Percentiles rank a stretch among this genome's conserved stretches.
Evolutionary conservation across 1,140 invertebrate genomes (phyloP).

Genomic region (Melitaea cinxia): DNA sequence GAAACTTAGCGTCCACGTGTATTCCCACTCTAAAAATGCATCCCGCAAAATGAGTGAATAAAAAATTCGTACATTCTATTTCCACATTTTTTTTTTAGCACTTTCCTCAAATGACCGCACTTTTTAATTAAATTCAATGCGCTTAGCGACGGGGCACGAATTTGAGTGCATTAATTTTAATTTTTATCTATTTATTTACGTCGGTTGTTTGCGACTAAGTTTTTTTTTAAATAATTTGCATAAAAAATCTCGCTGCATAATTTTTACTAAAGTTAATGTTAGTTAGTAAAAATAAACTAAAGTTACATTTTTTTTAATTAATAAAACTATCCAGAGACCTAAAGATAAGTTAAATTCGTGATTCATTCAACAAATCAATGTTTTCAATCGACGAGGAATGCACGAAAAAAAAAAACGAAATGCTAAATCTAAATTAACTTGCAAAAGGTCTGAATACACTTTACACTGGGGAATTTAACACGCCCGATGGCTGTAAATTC

Average conservation of each 20-base stretch:
- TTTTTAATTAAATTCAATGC: constrained; percentile 34
- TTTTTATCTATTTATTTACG: constrained; percentile 17
- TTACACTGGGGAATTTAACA: constrained; percentile 24
- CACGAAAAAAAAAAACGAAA: constrained; percentile 7
- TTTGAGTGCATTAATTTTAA: constrained; percentile 25
- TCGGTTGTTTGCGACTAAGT: constrained; percentile 19
- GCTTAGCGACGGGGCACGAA: constrained; percentile 25
- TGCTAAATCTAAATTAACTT: constrained; percentile 28
- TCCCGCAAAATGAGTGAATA: constrained; percentile 7
- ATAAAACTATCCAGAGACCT: background rate
- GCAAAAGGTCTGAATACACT: constrained; percentile 20
- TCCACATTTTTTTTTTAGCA: constrained; percentile 17
- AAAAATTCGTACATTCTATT: constrained; percentile 26
- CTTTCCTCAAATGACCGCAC: constrained; percentile 21
- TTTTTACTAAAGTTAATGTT: background rate
- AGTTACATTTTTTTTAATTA: background rate
- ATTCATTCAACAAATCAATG: background rate
- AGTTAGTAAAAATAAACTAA: background rate
- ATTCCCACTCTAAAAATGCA: constrained; percentile 6
- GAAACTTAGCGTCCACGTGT: constrained; percentile 14
- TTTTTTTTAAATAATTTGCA: background rate
- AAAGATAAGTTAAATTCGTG: background rate
- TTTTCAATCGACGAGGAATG: constrained; percentile 21
- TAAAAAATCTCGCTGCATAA: background rate
- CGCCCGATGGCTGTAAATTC: constrained; percentile 32